These are phyloP conservation scores for Nematolebias whitei DNA, from an alignment of 2,113 vertebrate species.

Conservation along the genomic window DNA sequence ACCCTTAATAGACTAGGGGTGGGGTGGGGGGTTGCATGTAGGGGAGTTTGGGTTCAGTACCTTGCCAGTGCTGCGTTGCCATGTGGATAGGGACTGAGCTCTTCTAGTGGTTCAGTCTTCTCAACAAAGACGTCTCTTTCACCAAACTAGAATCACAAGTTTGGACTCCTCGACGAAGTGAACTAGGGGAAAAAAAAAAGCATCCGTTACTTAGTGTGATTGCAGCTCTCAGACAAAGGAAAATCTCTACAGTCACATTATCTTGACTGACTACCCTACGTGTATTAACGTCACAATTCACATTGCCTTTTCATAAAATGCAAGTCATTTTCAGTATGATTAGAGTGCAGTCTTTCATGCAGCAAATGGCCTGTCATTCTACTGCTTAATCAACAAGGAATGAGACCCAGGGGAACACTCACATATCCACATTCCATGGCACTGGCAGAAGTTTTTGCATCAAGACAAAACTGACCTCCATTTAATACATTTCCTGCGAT, in stretches of 20 bases:
- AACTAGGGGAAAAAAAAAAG: not conserved
- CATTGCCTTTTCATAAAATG: slow-evolving; percentile 37
- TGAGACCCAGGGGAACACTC: slow-evolving; percentile 45
- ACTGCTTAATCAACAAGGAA: slow-evolving; percentile 71
- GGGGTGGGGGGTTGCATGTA: too few relatives aligned
- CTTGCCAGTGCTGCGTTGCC: not conserved
- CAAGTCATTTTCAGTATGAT: slow-evolving; percentile 57
- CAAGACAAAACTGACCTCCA: slow-evolving; percentile 11
- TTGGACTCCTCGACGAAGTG: not conserved
- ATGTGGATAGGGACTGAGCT: not conserved
- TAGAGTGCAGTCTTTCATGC: slow-evolving; percentile 64
- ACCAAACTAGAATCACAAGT: not conserved
- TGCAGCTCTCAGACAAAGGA: slow-evolving; percentile 1
- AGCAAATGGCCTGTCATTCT: slow-evolving; percentile 67
- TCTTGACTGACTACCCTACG: not conserved
- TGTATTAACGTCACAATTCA: slow-evolving; percentile 43
- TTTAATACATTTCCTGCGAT: slow-evolving; percentile 15
- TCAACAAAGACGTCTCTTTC: not conserved
- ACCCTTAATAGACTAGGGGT: not conserved
- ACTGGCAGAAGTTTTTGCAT: slow-evolving; percentile 13
- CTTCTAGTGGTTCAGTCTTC: not conserved
- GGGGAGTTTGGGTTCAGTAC: not conserved
- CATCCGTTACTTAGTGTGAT: not conserved
- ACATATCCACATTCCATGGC: slow-evolving; percentile 52
- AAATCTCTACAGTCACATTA: slow-evolving; percentile 14